A percentile compares a stretch with the other conserved stretches of the same genome.
Evolutionary conservation across 23 tunicate genomes (phyloP).

Genomic region (Halocynthia aurantium): DNA sequence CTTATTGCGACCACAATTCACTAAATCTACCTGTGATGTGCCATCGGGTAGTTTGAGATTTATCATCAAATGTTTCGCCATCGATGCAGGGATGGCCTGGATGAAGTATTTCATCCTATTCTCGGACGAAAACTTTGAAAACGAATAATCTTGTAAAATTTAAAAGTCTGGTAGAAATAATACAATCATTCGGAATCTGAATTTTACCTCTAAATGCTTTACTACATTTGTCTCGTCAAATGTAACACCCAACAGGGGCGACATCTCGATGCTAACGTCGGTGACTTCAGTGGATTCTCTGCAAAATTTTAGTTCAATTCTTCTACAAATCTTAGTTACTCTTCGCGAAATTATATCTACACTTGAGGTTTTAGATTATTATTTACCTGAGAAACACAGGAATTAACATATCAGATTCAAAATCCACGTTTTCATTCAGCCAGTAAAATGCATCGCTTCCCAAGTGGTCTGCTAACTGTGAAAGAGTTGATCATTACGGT

Average conservation of each 20-base stretch:
- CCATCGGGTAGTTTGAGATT: not conserved
- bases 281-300: constrained; percentile 27
- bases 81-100: constrained; percentile 12
- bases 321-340: not conserved
- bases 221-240: not conserved
- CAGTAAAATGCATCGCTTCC: constrained; percentile 83
- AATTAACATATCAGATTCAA: constrained; percentile 62
- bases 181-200: too few species aligned
- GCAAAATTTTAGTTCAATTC: not conserved
- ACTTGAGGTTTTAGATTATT: not conserved
- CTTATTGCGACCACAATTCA: not conserved
- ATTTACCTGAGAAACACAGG: constrained; percentile 61
- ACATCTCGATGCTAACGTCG: constrained; percentile 20
- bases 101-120: constrained; percentile 6
- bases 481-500: not conserved
- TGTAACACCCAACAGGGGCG: constrained; percentile 15
- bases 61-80: constrained; percentile 4
- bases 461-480: constrained; percentile 27
- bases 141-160: not conserved
- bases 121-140: not conserved
- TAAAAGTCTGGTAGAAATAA: too few species aligned
- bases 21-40: not conserved
- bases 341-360: not conserved
- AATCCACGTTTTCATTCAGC: constrained; percentile 48
- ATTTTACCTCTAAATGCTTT: too few species aligned